phyloP scores from a whole-genome alignment of 2,113 vertebrate genomes.

The Boulengeromyrus knoepffleri region DNA sequence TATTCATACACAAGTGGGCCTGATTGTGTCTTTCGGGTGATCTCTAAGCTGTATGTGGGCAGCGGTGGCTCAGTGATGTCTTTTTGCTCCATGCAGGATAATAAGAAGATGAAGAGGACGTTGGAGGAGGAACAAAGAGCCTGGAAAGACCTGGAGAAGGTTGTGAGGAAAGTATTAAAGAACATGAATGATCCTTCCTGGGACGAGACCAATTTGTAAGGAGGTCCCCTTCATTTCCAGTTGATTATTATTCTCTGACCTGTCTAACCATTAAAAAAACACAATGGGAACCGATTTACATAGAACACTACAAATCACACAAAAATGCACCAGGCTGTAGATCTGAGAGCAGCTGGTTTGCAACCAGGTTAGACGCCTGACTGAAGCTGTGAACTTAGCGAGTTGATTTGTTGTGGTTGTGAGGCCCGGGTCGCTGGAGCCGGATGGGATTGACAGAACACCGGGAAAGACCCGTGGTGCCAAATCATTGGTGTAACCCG shows the following conservation, averaged over 20 bases:
- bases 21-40: neutral
- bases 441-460: neutral
- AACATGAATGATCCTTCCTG: conserved; percentile 90
- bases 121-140: conserved; percentile 92
- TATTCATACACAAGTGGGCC: neutral
- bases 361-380: neutral
- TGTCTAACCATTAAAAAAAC: neutral
- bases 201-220: conserved; percentile 95
- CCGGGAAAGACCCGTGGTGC: neutral
- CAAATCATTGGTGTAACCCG: neutral
- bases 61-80: conserved; percentile 2
- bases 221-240: conserved; percentile 4
- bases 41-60: neutral
- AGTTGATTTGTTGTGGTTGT: neutral
- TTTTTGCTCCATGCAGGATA: conserved; percentile 67
- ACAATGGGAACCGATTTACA: neutral
- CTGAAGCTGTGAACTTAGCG: neutral
- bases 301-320: neutral
- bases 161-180: conserved; percentile 86
- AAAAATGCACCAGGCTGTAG: neutral
- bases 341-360: neutral
- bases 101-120: conserved; percentile 94
- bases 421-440: neutral
- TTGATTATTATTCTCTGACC: neutral
- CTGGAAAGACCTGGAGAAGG: conserved; percentile 86